phyloP scores from a whole-genome alignment of 2,797 vertebrate genomes.

The Rhadinocentrus ornatus region DNA sequence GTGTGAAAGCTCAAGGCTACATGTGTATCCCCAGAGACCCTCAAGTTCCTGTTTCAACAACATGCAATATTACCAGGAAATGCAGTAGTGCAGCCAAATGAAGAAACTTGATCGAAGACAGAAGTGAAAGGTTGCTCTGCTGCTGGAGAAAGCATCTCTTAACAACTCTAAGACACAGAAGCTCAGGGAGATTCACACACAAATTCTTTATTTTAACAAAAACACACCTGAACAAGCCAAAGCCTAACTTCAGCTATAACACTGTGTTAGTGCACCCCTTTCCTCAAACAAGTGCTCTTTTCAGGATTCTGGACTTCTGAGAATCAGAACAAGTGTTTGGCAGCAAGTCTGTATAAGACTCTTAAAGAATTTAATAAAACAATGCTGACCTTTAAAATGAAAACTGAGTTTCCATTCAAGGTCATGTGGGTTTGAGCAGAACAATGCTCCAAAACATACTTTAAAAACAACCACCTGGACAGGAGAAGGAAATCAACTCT shows the following conservation, averaged over 20 bases:
- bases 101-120: constrained; percentile 71
- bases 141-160: constrained; percentile 28
- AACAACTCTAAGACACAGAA: constrained; percentile 5
- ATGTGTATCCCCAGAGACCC: constrained; percentile 60
- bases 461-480: constrained; percentile 31
- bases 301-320: not conserved
- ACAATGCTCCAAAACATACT: constrained; percentile 40
- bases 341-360: not conserved
- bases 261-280: constrained; percentile 1
- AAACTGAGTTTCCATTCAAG: constrained; percentile 20
- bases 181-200: not conserved
- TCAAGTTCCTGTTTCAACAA: constrained; percentile 77
- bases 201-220: constrained; percentile 14
- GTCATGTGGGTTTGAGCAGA: constrained; percentile 35
- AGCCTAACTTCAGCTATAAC: constrained; percentile 3
- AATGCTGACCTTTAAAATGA: constrained; percentile 18
- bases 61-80: constrained; percentile 74
- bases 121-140: constrained; percentile 32
- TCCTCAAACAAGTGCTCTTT: constrained; percentile 18
- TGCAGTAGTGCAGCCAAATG: constrained; percentile 59
- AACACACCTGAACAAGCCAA: constrained; percentile 10
- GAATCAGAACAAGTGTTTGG: constrained; percentile 16
- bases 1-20: constrained; percentile 70
- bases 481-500: constrained; percentile 34
- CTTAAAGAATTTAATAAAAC: constrained; percentile 19